Percentiles rank a stretch among this genome's conserved stretches.
phyloP scores from a whole-genome alignment of 2,113 vertebrate genomes.

The Drymodes brunneopygia region DNA sequence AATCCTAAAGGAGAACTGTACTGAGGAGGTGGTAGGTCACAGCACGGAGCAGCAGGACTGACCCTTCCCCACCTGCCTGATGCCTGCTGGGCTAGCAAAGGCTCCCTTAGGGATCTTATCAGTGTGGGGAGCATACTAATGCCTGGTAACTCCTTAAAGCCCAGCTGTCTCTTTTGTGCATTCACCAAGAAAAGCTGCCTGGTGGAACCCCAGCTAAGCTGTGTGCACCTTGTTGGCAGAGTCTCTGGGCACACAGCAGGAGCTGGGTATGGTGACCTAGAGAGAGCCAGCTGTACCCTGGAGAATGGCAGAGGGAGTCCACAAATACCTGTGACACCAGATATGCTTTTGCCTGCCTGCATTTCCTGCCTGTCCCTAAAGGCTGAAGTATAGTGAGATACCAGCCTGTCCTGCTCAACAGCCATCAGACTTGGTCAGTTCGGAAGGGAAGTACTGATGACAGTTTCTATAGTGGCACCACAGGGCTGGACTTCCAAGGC shows the following conservation, averaged over 20 bases:
- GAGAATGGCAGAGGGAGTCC: background rate
- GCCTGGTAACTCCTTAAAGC: background rate
- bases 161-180: background rate
- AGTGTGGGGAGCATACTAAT: background rate
- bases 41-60: background rate
- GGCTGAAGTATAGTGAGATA: background rate
- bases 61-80: background rate
- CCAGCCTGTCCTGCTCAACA: background rate
- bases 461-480: background rate
- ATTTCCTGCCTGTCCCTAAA: background rate
- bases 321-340: background rate
- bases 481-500: background rate
- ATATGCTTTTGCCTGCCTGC: background rate
- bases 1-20: background rate
- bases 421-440: background rate
- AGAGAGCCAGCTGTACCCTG: background rate
- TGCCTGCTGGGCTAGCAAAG: background rate
- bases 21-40: background rate
- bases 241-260: background rate
- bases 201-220: background rate
- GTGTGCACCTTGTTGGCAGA: background rate
- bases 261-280: background rate
- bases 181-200: background rate
- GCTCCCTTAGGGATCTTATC: background rate
- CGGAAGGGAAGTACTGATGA: background rate